Base-by-base conservation (phyloP, 2,888 invertebrate genomes). In the Timandra comae region DNA sequence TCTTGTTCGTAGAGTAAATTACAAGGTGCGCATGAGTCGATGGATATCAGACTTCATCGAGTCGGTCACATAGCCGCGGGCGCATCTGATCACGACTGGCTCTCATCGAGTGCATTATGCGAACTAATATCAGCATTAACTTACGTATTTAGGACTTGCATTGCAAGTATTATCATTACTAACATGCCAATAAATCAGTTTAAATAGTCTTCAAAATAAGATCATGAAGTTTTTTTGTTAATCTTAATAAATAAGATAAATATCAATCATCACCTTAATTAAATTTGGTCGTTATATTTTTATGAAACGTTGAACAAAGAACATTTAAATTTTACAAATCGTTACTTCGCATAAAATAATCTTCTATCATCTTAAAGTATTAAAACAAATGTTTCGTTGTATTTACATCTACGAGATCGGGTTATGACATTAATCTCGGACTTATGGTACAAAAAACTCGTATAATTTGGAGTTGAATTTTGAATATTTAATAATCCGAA, bases 391-490 rank as follows among this genome's bases (percentile, higher is more conserved):
- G 75, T 73, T 78, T 75, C 72, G 61, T 69, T 61, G 71, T 69
- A 61, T 65, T 63, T 64, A 52, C 63, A 59, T 50, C 68, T 56
- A 66, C 69, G 68, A 60, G 50, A 63, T 56, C 60, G 56, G 63
- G 61, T 65, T 65, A 58, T 71, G 56, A 81, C 82, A 77, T 65
- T 85, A 81, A 85, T 71, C 77, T 71, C 61, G 67, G n/a, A 71
- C 75, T 79, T 78, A 80, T 66, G 64, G 63, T 68, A 69, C 63
- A 64, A 57, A 75, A n/a, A 72, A 69, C 65, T 70, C 70, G 59
- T 74, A 75, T 75, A 76, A 79, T 74, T 81, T 74, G 66, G 62
- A 64, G 56, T 63, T 66, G 71, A 75, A 77, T 77, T 77, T 75
- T 73, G 65, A 65, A 59, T 66, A 68, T 68, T 72, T 69, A 70